phyloP scores from a whole-genome alignment of 2,888 invertebrate genomes.

The Rhagophthalmus giganteus region DNA sequence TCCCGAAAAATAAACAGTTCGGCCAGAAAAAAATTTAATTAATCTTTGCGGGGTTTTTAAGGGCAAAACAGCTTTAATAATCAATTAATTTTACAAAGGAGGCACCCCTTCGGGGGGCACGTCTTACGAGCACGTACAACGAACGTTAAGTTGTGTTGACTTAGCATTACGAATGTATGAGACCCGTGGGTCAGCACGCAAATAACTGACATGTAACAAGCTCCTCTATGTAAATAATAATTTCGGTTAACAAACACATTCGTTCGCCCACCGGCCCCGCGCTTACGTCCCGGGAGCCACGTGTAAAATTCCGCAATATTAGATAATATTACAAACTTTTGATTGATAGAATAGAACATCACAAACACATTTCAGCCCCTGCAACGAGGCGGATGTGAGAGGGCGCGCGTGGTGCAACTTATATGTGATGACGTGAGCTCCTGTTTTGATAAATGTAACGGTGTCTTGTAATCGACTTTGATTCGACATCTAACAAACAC shows the following conservation, averaged over 20 bases:
- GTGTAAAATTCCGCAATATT: slow-evolving; percentile 28
- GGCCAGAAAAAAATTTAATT: slow-evolving; percentile 18
- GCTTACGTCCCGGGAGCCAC: too few relatives aligned
- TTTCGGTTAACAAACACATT: slow-evolving; percentile 57
- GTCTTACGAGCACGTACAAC: slow-evolving; percentile 25
- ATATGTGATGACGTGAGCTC: slow-evolving; percentile 45
- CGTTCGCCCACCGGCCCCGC: too few relatives aligned
- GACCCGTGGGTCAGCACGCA: slow-evolving; percentile 51
- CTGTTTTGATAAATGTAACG: slow-evolving; percentile 51
- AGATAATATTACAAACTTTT: slow-evolving; percentile 34
- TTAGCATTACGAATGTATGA: slow-evolving; percentile 55
- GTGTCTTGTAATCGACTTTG: slow-evolving; percentile 50
- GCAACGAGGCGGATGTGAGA: slow-evolving; percentile 22
- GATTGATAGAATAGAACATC: slow-evolving; percentile 39
- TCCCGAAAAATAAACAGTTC: slow-evolving; percentile 17
- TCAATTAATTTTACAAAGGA: slow-evolving; percentile 18
- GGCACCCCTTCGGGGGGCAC: slow-evolving; percentile 3
- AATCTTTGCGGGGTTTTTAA: slow-evolving; percentile 15
- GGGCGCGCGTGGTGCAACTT: slow-evolving; percentile 26
- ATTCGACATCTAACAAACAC: slow-evolving; percentile 51
- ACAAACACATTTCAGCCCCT: slow-evolving; percentile 36
- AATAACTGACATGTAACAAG: slow-evolving; percentile 53
- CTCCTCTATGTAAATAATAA: slow-evolving; percentile 58
- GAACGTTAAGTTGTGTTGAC: slow-evolving; percentile 46
- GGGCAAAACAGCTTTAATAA: slow-evolving; percentile 19